These are phyloP conservation scores for Anoplius nigerrimus DNA, from an alignment of 2,888 invertebrate species.

Conservation along the genomic window DNA sequence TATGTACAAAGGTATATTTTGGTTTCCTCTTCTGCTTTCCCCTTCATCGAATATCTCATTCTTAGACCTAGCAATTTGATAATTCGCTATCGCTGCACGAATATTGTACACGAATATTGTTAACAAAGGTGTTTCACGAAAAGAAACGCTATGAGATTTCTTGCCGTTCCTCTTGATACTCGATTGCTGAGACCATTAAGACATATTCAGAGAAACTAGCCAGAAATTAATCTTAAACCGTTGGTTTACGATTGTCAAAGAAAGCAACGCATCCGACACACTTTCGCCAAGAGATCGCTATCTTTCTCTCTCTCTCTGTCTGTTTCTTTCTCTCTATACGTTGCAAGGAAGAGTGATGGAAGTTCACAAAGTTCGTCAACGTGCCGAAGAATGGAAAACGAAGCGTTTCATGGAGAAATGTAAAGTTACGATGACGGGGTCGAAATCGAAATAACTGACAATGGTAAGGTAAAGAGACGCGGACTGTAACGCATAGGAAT, in stretches of 20 bases:
- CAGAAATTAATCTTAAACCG: slow-evolving; percentile 21
- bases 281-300: slow-evolving; percentile 13
- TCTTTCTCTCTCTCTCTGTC: background rate
- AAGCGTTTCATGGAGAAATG: background rate
- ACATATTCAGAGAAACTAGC: slow-evolving; percentile 8
- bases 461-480: too few species aligned
- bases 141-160: slow-evolving; percentile 33
- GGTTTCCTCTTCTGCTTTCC: slow-evolving; percentile 51
- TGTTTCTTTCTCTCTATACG: background rate
- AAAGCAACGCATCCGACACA: slow-evolving; percentile 22
- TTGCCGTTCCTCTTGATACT: slow-evolving; percentile 19
- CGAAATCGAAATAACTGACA: too few species aligned
- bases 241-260: slow-evolving; percentile 36
- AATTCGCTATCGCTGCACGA: slow-evolving; percentile 39
- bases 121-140: slow-evolving; percentile 22
- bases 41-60: slow-evolving; percentile 1
- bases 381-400: background rate
- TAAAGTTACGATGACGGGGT: background rate
- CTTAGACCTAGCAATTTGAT: slow-evolving; percentile 39
- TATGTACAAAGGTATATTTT: slow-evolving; percentile 59
- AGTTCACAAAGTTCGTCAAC: slow-evolving; percentile 20
- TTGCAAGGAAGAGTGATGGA: background rate
- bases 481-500: too few species aligned
- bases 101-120: slow-evolving; percentile 36
- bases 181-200: slow-evolving; percentile 19